Evolutionary conservation across 2,888 invertebrate species (phyloP).

Genomic region (Parnassius mnemosyne): DNA sequence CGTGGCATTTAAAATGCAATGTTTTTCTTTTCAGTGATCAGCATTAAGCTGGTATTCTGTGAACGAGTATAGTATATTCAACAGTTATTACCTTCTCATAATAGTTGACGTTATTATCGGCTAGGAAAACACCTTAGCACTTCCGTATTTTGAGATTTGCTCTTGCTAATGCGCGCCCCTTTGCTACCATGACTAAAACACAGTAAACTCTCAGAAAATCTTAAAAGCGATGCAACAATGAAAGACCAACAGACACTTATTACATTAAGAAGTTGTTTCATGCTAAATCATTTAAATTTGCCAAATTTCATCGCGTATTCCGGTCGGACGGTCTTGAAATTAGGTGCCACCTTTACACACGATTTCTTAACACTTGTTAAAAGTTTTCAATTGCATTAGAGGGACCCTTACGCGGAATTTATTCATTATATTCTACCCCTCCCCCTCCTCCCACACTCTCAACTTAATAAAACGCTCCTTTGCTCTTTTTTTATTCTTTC

Average conservation of each 20-base stretch:
- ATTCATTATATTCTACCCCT: constrained; percentile 74
- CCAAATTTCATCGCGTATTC: constrained; percentile 72
- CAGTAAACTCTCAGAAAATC: not conserved
- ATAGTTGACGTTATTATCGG: too few relatives aligned
- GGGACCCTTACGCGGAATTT: constrained; percentile 74
- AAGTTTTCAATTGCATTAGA: constrained; percentile 80
- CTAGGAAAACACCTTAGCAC: too few relatives aligned
- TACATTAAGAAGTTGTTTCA: constrained; percentile 67
- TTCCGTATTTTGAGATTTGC: too few relatives aligned
- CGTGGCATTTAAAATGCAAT: too few relatives aligned
- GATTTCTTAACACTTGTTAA: constrained; percentile 79
- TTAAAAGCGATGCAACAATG: constrained; percentile 32
- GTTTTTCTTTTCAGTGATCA: too few relatives aligned
- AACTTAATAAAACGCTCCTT: constrained; percentile 73
- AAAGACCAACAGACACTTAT: constrained; percentile 53
- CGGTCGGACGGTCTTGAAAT: constrained; percentile 62
- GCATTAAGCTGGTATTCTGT: too few relatives aligned
- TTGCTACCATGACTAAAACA: too few relatives aligned
- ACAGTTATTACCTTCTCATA: too few relatives aligned
- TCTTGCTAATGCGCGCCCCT: too few relatives aligned
- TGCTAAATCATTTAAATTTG: constrained; percentile 67
- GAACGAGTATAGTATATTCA: too few relatives aligned
- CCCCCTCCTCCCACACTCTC: constrained; percentile 42
- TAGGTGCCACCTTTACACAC: constrained; percentile 78
- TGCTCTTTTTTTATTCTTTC: constrained; percentile 60